These are phyloP conservation scores for Scolopax mira DNA, from an alignment of 2,113 vertebrate species.

Conservation along the genomic window DNA sequence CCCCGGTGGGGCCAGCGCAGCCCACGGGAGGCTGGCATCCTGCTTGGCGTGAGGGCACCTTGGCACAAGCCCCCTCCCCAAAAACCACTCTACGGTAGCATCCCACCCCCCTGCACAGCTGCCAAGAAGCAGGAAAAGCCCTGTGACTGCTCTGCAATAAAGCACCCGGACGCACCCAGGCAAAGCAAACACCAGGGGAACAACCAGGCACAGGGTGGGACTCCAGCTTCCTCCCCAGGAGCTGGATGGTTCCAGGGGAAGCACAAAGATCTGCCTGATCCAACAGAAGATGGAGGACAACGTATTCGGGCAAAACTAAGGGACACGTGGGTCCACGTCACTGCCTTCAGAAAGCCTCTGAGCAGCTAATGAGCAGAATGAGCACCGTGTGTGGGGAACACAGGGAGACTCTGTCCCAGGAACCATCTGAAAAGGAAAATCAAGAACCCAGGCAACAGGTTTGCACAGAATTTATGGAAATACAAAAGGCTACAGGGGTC, in stretches of 20 bases:
- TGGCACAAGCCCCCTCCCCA: fast-evolving
- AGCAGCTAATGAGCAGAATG: not conserved
- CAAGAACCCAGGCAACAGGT: not conserved
- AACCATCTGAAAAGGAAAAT: not conserved
- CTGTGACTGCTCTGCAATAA: fast-evolving
- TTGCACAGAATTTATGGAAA: not conserved
- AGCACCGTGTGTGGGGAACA: not conserved
- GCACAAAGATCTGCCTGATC: not conserved
- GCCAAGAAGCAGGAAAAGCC: not conserved
- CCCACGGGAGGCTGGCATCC: fast-evolving
- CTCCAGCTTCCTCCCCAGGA: not conserved
- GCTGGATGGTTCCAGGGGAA: fast-evolving
- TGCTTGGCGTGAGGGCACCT: fast-evolving
- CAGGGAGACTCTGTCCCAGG: not conserved
- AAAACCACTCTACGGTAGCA: fast-evolving
- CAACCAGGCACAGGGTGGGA: not conserved
- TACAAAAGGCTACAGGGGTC: not conserved
- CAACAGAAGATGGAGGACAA: fast-evolving
- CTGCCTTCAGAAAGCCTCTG: not conserved
- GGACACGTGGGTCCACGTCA: fast-evolving
- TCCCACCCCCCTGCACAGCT: not conserved
- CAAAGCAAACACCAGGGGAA: not conserved
- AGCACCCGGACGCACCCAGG: not conserved
- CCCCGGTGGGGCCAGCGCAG: fast-evolving
- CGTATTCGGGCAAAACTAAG: not conserved